Evolutionary conservation across 2,888 invertebrate genomes (phyloP).

Genomic region (Leptinotarsa tumamoca): DNA sequence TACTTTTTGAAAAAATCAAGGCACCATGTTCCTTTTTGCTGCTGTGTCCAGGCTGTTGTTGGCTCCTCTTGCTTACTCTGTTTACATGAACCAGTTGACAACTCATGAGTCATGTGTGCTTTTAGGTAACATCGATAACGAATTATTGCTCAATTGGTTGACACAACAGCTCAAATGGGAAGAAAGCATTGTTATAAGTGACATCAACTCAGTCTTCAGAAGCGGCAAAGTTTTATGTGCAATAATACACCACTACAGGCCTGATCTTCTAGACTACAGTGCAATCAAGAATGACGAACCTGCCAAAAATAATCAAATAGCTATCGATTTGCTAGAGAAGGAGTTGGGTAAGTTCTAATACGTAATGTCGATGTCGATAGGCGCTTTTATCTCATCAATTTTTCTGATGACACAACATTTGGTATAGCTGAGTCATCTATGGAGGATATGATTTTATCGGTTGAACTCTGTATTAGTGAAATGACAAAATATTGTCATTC

Average conservation of each 20-base stretch:
- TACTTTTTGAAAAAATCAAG: too few relatives aligned
- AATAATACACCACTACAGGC: conserved; percentile 87
- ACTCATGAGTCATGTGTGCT: neutral
- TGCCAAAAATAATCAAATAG: conserved; percentile 80
- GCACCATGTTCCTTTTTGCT: neutral
- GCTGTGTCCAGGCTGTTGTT: neutral
- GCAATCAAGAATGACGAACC: conserved; percentile 74
- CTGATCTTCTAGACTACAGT: conserved; percentile 86
- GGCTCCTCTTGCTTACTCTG: neutral
- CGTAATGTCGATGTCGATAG: too few relatives aligned
- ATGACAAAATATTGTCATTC: too few relatives aligned
- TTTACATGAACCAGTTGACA: too few relatives aligned
- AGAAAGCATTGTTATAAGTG: conserved; percentile 71
- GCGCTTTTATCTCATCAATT: too few relatives aligned
- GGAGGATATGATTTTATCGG: too few relatives aligned
- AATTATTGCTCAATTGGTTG: conserved; percentile 83
- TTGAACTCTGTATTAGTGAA: too few relatives aligned
- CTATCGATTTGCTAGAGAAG: conserved; percentile 87
- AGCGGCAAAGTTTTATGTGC: conserved; percentile 78
- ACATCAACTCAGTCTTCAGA: conserved; percentile 79
- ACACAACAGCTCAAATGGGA: conserved; percentile 78
- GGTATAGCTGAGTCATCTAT: too few relatives aligned
- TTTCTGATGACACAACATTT: too few relatives aligned
- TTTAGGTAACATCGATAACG: conserved; percentile 70
- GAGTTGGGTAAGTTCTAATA: conserved; percentile 79